Percentiles rank a stretch among this genome's conserved stretches.
Evolutionary conservation across 1,140 invertebrate genomes (phyloP).

Genomic region (Trichonephila clavata): DNA sequence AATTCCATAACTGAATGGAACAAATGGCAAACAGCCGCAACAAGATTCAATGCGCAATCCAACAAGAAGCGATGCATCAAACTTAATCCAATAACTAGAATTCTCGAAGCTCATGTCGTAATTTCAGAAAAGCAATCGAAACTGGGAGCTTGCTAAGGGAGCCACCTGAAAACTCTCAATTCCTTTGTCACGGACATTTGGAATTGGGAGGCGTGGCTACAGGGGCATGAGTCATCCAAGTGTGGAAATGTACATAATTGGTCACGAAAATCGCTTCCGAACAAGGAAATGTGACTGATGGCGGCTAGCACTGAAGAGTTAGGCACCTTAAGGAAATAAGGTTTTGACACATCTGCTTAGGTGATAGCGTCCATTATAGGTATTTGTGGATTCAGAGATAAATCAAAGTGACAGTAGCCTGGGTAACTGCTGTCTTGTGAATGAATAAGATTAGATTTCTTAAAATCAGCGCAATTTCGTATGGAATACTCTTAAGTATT

Average conservation of each 20-base stretch:
- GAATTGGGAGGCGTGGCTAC: conserved; percentile 27
- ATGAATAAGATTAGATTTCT: too few relatives aligned
- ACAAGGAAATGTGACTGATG: not conserved
- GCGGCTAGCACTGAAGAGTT: not conserved
- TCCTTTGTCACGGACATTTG: not conserved
- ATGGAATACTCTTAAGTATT: too few relatives aligned
- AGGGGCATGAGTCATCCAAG: conserved; percentile 4
- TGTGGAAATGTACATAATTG: conserved; percentile 45
- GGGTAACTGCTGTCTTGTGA: too few relatives aligned
- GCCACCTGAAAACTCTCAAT: not conserved
- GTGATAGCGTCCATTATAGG: not conserved
- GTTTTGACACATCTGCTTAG: not conserved
- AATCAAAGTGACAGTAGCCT: too few relatives aligned
- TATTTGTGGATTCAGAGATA: not conserved
- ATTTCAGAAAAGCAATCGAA: conserved; percentile 7
- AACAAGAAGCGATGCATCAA: not conserved
- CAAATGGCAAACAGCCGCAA: not conserved
- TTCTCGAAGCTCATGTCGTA: not conserved
- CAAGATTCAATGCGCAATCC: not conserved
- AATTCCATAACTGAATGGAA: not conserved
- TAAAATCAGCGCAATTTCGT: too few relatives aligned
- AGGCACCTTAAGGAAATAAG: not conserved
- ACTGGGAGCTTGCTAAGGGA: not conserved
- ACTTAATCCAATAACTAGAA: conserved; percentile 6
- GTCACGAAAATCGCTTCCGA: conserved; percentile 48